Base-by-base conservation (phyloP, 1,140 invertebrate genomes). In the Apis laboriosa region DNA sequence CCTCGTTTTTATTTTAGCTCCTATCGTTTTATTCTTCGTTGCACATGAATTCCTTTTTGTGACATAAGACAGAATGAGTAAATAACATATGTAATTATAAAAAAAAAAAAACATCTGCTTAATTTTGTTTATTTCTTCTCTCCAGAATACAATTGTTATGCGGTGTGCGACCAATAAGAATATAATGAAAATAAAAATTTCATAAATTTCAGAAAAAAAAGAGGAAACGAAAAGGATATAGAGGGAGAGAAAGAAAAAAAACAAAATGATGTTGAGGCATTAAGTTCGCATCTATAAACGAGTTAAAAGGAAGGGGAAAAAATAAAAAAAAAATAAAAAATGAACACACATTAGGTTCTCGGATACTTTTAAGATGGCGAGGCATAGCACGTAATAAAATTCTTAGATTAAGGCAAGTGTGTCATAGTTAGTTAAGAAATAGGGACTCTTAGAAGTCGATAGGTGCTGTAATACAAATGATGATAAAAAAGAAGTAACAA, bases 381-480 rank as follows among this genome's bases (percentile, higher is more conserved):
- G 86, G 73, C 74, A 81, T 88, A 90, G 89, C 83, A 82, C 81
- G 88, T 90, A 90, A 83, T 78, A 79, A 90, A 84, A 77, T 82
- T 73, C 77, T 66, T 89, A 91, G 85, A 88, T 83, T 91, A 91
- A 91, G 91, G 77, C 91, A 91, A 92, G 86, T 90, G 89, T 91
- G 90, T 91, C 90, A 90, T 92, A 91, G 90, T 76, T 92, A 90
- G 89, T 88, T 90, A 90, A 90, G 89, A 87, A 76, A 88, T 91
- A 91, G 89, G 84, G 85, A 89, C 86, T 92, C 82, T 86, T 91
- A 91, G 90, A 89, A 90, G 91, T 91, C 89, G 90, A 91, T 92
- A 91, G 91, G 90, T 92, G 91, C 90, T 92, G 90, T 91, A 91
- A 91, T 88, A 87, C 91, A 91, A 86, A 79, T 64, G 63, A 88